These are phyloP conservation scores for Staurois parvus DNA, from an alignment of 2,797 vertebrate species.

Conservation along the genomic window DNA sequence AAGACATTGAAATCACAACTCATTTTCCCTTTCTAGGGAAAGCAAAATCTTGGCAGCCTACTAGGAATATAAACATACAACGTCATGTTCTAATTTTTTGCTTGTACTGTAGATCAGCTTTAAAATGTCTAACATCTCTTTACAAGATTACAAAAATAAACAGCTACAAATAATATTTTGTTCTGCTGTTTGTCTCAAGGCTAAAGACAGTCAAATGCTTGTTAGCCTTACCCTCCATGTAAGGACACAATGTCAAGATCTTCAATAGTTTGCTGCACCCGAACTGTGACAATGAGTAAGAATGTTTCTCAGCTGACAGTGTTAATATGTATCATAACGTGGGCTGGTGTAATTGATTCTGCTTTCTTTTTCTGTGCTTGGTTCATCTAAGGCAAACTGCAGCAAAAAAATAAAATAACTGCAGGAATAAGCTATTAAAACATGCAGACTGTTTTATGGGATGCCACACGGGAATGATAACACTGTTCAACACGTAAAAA, in stretches of 20 bases:
- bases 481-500: too few species aligned
- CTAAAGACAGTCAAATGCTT: neutral
- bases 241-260: neutral
- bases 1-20: too few species aligned
- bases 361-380: slow-evolving; percentile 5
- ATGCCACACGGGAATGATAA: too few species aligned
- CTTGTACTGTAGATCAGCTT: too few species aligned
- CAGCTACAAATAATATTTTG: neutral
- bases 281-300: slow-evolving; percentile 15
- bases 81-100: too few species aligned
- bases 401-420: slow-evolving; percentile 1
- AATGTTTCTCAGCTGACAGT: slow-evolving; percentile 5
- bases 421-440: neutral
- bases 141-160: too few species aligned
- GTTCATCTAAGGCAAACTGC: slow-evolving; percentile 12
- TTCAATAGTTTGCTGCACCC: neutral
- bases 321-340: slow-evolving; percentile 14
- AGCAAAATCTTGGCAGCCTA: too few species aligned
- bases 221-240: neutral
- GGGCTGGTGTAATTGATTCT: slow-evolving; percentile 16
- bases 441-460: neutral
- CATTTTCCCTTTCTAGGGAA: too few species aligned
- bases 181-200: neutral
- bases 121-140: too few species aligned
- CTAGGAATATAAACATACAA: too few species aligned